phyloP scores from a whole-genome alignment of 2,888 invertebrate species.

The Schizotus pectinicornis region DNA sequence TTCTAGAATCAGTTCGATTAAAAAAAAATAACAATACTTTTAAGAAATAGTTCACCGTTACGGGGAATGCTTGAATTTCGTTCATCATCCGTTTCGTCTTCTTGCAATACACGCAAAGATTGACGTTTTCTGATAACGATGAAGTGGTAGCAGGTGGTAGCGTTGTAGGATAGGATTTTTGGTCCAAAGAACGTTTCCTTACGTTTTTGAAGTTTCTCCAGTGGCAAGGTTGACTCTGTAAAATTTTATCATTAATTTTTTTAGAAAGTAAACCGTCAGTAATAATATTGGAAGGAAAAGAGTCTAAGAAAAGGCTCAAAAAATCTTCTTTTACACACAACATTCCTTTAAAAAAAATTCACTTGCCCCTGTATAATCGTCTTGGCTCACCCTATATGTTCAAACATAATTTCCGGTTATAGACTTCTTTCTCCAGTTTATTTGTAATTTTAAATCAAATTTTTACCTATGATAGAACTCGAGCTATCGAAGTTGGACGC shows the following conservation, averaged over 20 bases:
- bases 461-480: too few species aligned
- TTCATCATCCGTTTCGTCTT: slow-evolving; percentile 75
- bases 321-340: too few species aligned
- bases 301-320: too few species aligned
- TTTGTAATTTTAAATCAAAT: too few species aligned
- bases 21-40: not conserved
- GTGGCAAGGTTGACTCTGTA: slow-evolving; percentile 89
- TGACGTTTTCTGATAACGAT: slow-evolving; percentile 84
- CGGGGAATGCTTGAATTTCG: slow-evolving; percentile 36
- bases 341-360: too few species aligned
- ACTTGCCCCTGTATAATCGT: too few species aligned
- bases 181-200: slow-evolving; percentile 72
- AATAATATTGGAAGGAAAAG: too few species aligned
- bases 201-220: slow-evolving; percentile 89
- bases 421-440: too few species aligned
- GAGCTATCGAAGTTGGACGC: too few species aligned
- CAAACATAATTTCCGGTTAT: too few species aligned
- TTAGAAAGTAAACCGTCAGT: too few species aligned
- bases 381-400: too few species aligned
- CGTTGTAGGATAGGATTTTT: slow-evolving; percentile 54
- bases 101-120: slow-evolving; percentile 84
- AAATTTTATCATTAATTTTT: slow-evolving; percentile 2
- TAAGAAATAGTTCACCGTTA: not conserved
- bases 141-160: slow-evolving; percentile 41
- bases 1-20: slow-evolving; percentile 34